Conservation (phyloP, 2,888 invertebrate genomes). For the Tachina fera region DNA sequence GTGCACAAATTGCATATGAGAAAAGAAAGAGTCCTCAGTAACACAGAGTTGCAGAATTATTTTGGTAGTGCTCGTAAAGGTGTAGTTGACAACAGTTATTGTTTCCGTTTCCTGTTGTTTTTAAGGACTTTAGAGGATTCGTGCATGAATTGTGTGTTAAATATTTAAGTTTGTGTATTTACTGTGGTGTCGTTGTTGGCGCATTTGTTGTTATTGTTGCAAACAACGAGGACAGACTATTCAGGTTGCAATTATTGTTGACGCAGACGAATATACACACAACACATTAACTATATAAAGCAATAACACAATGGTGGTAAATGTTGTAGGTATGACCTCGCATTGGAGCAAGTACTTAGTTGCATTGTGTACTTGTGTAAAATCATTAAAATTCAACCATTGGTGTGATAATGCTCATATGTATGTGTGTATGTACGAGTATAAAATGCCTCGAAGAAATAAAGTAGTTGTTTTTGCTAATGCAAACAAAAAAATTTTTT, state of each 20-base stretch:
- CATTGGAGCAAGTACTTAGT: slow-evolving; percentile 50
- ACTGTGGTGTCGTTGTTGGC: slow-evolving; percentile 48
- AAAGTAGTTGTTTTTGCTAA: background rate
- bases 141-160: slow-evolving; percentile 44
- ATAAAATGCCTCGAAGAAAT: slow-evolving; percentile 16
- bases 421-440: background rate
- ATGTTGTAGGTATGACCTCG: slow-evolving; percentile 29
- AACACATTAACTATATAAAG: slow-evolving; percentile 7
- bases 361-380: background rate
- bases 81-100: slow-evolving; percentile 36
- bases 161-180: slow-evolving; percentile 47
- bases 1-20: slow-evolving; percentile 54
- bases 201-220: slow-evolving; percentile 52
- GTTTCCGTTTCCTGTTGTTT: slow-evolving; percentile 34
- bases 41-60: slow-evolving; percentile 7
- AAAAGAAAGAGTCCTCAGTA: background rate
- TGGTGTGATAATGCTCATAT: slow-evolving; percentile 41
- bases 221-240: slow-evolving; percentile 22
- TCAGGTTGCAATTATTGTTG: slow-evolving; percentile 39
- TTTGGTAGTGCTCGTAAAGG: slow-evolving; percentile 4
- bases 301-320: slow-evolving; percentile 32
- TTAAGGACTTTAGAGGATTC: slow-evolving; percentile 37
- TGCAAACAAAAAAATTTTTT: background rate
- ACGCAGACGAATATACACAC: slow-evolving; percentile 7
- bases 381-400: slow-evolving; percentile 46